Evolutionary conservation across 2,888 invertebrate genomes (phyloP).

Genomic region (Ferdinandea cuprea): DNA sequence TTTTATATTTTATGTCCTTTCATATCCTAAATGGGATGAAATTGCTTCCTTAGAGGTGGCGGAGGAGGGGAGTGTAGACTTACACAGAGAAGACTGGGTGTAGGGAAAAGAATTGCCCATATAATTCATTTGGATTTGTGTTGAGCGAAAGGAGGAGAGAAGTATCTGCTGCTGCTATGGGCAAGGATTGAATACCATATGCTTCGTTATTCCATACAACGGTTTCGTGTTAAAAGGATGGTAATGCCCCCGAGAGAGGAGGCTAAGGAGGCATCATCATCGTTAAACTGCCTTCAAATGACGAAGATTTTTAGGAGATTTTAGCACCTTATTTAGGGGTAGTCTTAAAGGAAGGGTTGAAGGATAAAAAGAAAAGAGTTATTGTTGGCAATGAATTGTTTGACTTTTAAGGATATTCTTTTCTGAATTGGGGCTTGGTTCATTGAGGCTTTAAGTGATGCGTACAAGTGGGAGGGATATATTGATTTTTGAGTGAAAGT

Average conservation of each 20-base stretch:
- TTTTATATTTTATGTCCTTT: slow-evolving; percentile 72
- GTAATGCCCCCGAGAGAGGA: slow-evolving; percentile 31
- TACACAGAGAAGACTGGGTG: slow-evolving; percentile 5
- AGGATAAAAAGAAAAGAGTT: slow-evolving; percentile 44
- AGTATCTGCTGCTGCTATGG: slow-evolving; percentile 57
- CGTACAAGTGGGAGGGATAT: neutral
- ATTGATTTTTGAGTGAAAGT: neutral
- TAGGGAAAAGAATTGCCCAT: slow-evolving; percentile 70
- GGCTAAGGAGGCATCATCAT: slow-evolving; percentile 59
- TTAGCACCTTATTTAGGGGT: slow-evolving; percentile 72
- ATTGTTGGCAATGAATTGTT: slow-evolving; percentile 67
- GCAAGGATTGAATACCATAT: slow-evolving; percentile 72
- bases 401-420: slow-evolving; percentile 64
- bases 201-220: slow-evolving; percentile 40
- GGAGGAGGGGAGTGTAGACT: no score
- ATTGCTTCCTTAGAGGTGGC: slow-evolving; percentile 69
- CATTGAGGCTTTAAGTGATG: neutral
- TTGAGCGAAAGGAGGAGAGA: slow-evolving; percentile 33
- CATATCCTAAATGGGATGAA: slow-evolving; percentile 75
- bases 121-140: slow-evolving; percentile 74
- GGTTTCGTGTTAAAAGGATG: slow-evolving; percentile 17
- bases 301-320: slow-evolving; percentile 67
- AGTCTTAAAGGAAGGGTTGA: slow-evolving; percentile 19
- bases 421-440: neutral
- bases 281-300: slow-evolving; percentile 71